phyloP scores from a whole-genome alignment of 2,888 invertebrate genomes.

The Meandrusa payeni region DNA sequence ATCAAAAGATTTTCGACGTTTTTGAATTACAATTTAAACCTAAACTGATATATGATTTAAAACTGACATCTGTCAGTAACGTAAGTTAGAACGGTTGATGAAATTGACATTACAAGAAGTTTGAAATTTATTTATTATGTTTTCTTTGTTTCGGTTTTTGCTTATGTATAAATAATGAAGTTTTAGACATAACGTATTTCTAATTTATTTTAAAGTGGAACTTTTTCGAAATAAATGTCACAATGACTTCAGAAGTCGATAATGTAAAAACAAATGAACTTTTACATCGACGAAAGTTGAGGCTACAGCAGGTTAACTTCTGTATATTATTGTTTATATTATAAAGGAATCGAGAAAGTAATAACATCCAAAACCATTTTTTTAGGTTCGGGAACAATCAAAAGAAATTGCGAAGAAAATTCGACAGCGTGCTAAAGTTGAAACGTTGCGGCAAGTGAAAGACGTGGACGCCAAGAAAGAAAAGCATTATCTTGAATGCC shows the following conservation, averaged over 20 bases:
- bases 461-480: conserved; percentile 57
- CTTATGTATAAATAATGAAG: conserved; percentile 12
- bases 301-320: conserved; percentile 67
- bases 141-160: conserved; percentile 16
- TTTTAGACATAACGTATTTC: conserved; percentile 1
- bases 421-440: conserved; percentile 64
- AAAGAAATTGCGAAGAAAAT: conserved; percentile 74
- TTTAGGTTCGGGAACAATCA: conserved; percentile 76
- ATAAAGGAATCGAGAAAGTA: too few species aligned
- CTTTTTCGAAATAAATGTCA: conserved; percentile 38
- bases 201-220: conserved; percentile 14
- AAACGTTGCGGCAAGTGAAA: conserved; percentile 54
- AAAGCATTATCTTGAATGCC: conserved; percentile 57
- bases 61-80: conserved; percentile 15
- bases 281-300: conserved; percentile 64
- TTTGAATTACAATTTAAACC: too few species aligned
- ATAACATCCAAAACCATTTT: conserved; percentile 22
- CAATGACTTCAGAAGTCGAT: conserved; percentile 65
- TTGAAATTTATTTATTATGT: conserved; percentile 21
- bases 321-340: conserved; percentile 1
- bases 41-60: too few species aligned
- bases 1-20: too few species aligned
- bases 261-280: conserved; percentile 72
- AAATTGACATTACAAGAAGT: conserved; percentile 17
- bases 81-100: conserved; percentile 12